Evolutionary conservation across 1,140 invertebrate species (phyloP), one percentile per base, ranked within the genome.

Genomic region (Bombus waltoni): DNA sequence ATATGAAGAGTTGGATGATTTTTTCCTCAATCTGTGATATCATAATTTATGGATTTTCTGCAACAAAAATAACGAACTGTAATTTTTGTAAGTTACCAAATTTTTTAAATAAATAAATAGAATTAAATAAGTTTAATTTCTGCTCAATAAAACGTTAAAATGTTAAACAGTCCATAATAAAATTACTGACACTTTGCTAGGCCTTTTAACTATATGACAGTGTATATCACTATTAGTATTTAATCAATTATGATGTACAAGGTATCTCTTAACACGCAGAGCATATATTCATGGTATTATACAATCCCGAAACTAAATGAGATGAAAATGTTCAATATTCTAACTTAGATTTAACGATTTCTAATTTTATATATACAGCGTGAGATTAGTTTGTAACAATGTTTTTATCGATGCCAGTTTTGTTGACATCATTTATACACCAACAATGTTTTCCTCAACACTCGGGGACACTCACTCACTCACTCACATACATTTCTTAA

Each of bases 41-140:
- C 32, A 70, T 78, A 59, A 79, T 76, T 88, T 92, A 92, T 35
- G 28, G 47, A 11, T 84, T 92, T 86, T 87, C 91, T 92, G 89
- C 73, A 92, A 92, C 74, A 92, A 88, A 90, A 87, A 73, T 77
- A 66, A 66, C 18, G n/a, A 13, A 25, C 80, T 73, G 74, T 72
- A 86, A 81, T 79, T 75, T 79, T 57, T 70, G 72, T 80, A 88
- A 79, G 81, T 82, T 66, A 73, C 25, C 40, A 72, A 22, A 70
- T 76, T n/a, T 74, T n/a, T 18, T 32, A 47, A 70, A 70, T 59
- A 72, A 88, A 62, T 81, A 75, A 86, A 79, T 79, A 62, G 79
- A 78, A n/a, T 85, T 15, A 77, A 38, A 25, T 44, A 59, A 25
- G 18, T 57, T 53, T 32, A 76, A 76, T 42, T 25, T 32, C 28